These are phyloP conservation scores for Jacana jacana DNA, from an alignment of 2,113 vertebrate genomes.

Conservation along the genomic window DNA sequence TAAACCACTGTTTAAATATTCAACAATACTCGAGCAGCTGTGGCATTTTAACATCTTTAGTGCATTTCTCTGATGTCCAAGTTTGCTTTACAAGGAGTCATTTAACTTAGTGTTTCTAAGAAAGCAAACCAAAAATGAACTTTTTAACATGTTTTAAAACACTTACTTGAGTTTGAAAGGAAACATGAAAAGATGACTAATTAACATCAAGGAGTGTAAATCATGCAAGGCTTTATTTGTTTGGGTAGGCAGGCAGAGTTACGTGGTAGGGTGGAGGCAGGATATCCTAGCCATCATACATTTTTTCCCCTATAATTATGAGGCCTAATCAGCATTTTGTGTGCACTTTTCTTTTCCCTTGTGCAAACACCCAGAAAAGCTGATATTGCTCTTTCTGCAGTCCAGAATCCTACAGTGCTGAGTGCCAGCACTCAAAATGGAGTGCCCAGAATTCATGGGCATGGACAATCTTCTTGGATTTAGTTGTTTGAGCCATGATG, in stretches of 20 bases:
- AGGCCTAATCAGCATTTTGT: conserved; percentile 4
- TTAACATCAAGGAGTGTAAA: conserved; percentile 4
- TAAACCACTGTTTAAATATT: background rate
- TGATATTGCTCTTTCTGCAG: background rate
- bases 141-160: background rate
- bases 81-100: background rate
- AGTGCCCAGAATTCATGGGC: background rate
- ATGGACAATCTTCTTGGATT: background rate
- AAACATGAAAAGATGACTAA: background rate
- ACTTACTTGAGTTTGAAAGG: background rate
- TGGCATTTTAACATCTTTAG: background rate
- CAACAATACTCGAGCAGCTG: background rate
- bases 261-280: conserved; percentile 72
- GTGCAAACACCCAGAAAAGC: background rate
- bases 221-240: conserved; percentile 8
- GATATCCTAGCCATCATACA: conserved; percentile 77
- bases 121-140: background rate
- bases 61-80: background rate
- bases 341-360: background rate
- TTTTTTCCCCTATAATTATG: conserved; percentile 51
- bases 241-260: conserved; percentile 47
- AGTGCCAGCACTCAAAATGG: background rate
- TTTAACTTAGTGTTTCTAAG: background rate
- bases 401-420: background rate
- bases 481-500: background rate